These are phyloP conservation scores for Drosophila nigritarsus DNA, from an alignment of 2,888 invertebrate species.

Conservation along the genomic window DNA sequence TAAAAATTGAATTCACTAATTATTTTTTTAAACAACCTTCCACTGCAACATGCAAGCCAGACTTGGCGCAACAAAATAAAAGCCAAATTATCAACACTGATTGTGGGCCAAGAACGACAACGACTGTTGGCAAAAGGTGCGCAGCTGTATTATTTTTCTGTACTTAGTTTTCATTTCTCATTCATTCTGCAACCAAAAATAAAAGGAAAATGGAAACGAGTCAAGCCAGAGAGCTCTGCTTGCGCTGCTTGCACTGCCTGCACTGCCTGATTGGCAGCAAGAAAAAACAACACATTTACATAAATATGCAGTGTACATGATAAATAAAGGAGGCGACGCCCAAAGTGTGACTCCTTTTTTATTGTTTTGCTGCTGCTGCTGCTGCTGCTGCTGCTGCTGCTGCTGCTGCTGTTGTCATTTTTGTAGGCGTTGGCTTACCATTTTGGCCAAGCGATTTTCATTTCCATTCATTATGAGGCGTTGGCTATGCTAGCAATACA, in stretches of 20 bases:
- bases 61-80: background rate
- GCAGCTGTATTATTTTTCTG: conserved; percentile 32
- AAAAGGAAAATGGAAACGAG: conserved; percentile 45
- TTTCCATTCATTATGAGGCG: conserved; percentile 49
- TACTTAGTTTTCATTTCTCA: conserved; percentile 42
- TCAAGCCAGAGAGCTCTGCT: conserved; percentile 28
- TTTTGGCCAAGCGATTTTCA: conserved; percentile 46
- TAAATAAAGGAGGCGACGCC: conserved; percentile 58
- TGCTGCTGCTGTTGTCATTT: conserved; percentile 37
- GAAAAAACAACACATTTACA: conserved; percentile 9
- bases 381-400: conserved; percentile 19
- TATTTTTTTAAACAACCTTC: background rate
- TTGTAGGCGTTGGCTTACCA: conserved; percentile 68
- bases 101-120: conserved; percentile 7
- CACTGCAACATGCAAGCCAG: background rate
- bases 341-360: conserved; percentile 45
- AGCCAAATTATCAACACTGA: conserved; percentile 6
- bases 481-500: conserved; percentile 34
- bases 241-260: background rate
- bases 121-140: conserved; percentile 15
- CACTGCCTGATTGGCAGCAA: conserved; percentile 22
- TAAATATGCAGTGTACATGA: conserved; percentile 26
- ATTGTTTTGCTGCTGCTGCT: conserved; percentile 10
- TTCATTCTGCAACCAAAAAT: conserved; percentile 29
- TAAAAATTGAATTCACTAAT: background rate